Percentiles rank a stretch among this genome's conserved stretches.
These are phyloP conservation scores for Phalangium opilio DNA, from an alignment of 2,888 invertebrate species.

Conservation along the genomic window DNA sequence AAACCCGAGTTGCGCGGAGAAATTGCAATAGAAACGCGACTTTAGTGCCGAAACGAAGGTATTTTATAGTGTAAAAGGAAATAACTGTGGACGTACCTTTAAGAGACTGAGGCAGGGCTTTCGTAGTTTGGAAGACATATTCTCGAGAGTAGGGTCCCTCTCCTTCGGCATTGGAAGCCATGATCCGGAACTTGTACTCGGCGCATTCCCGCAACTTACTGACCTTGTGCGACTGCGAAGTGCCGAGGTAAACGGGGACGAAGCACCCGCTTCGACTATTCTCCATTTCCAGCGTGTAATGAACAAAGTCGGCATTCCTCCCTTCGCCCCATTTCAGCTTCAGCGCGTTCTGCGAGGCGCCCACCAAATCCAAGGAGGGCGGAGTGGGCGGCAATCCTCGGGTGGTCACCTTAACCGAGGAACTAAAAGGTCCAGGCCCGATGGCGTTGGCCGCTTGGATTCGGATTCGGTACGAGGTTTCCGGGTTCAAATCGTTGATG, in stretches of 20 bases:
- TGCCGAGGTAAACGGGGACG: constrained; percentile 50
- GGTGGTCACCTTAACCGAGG: constrained; percentile 53
- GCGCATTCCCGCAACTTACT: constrained; percentile 67
- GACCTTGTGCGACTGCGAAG: constrained; percentile 59
- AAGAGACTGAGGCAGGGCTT: constrained; percentile 64
- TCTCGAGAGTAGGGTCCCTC: constrained; percentile 59
- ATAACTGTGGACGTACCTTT: too few species aligned
- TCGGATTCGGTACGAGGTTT: constrained; percentile 64
- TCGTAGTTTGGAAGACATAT: constrained; percentile 51
- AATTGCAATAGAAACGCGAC: too few species aligned
- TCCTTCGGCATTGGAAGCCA: constrained; percentile 69
- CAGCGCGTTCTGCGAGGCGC: constrained; percentile 49
- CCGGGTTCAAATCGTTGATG: constrained; percentile 54
- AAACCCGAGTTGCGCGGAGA: too few species aligned
- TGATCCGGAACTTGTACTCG: constrained; percentile 67
- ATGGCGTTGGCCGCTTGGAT: constrained; percentile 73
- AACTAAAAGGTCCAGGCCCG: constrained; percentile 59
- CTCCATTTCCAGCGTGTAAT: constrained; percentile 70
- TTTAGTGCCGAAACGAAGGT: too few species aligned
- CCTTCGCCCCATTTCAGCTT: constrained; percentile 74
- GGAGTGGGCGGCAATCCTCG: constrained; percentile 65
- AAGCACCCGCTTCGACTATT: constrained; percentile 35
- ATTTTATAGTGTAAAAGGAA: too few species aligned
- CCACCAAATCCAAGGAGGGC: constrained; percentile 55
- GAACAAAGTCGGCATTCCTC: constrained; percentile 53